Evolutionary conservation across 1,140 invertebrate species (phyloP).

Genomic region (Panonychus citri): DNA sequence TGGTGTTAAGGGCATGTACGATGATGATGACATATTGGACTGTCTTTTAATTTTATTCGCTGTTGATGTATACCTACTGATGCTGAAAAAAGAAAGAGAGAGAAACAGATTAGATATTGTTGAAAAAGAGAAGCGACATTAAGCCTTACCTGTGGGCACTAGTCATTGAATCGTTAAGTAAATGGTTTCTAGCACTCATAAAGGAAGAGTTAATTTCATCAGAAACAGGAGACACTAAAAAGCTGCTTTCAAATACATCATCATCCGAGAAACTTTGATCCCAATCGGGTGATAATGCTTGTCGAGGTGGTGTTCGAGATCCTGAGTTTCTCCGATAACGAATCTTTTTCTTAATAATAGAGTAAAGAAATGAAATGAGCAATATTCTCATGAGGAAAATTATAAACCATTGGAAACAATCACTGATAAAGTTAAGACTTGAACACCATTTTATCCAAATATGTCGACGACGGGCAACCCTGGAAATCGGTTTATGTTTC

Average conservation of each 20-base stretch:
- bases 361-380: background rate
- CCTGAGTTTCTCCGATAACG: background rate
- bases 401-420: background rate
- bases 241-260: slow-evolving; percentile 1
- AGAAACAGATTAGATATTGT: background rate
- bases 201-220: background rate
- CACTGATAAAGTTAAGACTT: background rate
- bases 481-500: slow-evolving; percentile 1
- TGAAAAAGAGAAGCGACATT: background rate
- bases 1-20: background rate
- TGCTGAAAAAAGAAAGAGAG: background rate
- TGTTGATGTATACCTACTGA: background rate
- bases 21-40: background rate
- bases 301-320: slow-evolving; percentile 2
- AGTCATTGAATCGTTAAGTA: background rate
- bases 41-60: background rate
- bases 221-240: background rate
- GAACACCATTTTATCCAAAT: background rate
- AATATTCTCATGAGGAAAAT: background rate
- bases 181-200: background rate
- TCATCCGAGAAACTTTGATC: slow-evolving; percentile 9
- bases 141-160: background rate
- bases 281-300: background rate
- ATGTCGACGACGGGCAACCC: background rate
- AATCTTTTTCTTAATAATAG: background rate